phyloP scores from a whole-genome alignment of 2,888 invertebrate species.

The Perithous albicinctus region DNA sequence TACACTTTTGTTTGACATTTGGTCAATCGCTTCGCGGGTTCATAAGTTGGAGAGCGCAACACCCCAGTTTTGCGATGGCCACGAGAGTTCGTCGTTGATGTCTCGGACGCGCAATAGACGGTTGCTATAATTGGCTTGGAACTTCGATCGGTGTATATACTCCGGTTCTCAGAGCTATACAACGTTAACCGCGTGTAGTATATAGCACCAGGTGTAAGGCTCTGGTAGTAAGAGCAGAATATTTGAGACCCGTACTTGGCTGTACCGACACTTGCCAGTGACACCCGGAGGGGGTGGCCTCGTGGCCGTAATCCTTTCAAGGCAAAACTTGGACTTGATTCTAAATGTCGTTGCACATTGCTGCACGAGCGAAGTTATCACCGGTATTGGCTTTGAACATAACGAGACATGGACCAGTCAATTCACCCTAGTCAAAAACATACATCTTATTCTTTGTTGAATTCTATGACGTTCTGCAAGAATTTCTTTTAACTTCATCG shows the following conservation, averaged over 20 bases:
- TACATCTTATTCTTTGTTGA: neutral
- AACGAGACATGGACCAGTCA: neutral
- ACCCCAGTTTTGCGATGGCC: neutral
- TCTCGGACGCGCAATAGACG: slow-evolving; percentile 20
- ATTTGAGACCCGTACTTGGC: slow-evolving; percentile 49
- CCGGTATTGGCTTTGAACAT: neutral
- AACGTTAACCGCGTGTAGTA: neutral
- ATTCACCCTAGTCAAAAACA: neutral
- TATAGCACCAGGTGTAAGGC: neutral
- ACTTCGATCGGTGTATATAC: slow-evolving; percentile 57
- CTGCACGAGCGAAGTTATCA: neutral
- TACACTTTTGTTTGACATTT: neutral
- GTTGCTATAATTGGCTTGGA: slow-evolving; percentile 50
- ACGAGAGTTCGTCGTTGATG: slow-evolving; percentile 5
- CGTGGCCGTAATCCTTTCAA: slow-evolving; percentile 50
- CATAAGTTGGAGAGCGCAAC: neutral
- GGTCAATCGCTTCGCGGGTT: slow-evolving; percentile 11
- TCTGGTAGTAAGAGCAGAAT: slow-evolving; percentile 39
- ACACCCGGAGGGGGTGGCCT: slow-evolving; percentile 31
- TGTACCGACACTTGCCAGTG: slow-evolving; percentile 37
- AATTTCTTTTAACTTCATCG: too few relatives aligned
- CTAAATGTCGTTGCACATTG: neutral
- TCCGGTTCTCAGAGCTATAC: slow-evolving; percentile 24
- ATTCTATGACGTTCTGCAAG: too few relatives aligned
- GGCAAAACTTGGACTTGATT: slow-evolving; percentile 37